A percentile compares a stretch with the other conserved stretches of the same genome.
Evolutionary conservation across 1,140 invertebrate genomes (phyloP).

Genomic region (Bicyclus anynana): DNA sequence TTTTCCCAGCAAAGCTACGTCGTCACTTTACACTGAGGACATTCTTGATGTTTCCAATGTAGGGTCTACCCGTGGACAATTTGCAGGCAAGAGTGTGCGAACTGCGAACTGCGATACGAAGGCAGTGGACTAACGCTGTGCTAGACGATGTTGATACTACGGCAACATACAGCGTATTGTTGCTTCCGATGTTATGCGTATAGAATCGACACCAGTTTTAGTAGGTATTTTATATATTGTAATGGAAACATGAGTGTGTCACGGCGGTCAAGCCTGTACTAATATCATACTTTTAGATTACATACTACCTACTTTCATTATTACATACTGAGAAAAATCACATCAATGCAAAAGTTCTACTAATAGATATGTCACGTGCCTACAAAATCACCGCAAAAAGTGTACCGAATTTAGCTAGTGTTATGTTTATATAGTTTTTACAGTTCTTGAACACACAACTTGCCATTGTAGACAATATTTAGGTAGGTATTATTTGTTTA

Average conservation of each 20-base stretch:
- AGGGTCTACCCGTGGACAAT: constrained; percentile 1
- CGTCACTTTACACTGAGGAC: constrained; percentile 17
- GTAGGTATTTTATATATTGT: not conserved
- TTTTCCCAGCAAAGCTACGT: not conserved
- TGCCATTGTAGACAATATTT: too few species aligned
- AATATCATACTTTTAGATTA: too few species aligned
- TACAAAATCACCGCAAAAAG: too few species aligned
- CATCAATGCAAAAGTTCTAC: too few species aligned
- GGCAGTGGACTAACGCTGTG: not conserved
- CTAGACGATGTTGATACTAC: not conserved
- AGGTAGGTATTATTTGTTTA: too few species aligned
- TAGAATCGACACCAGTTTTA: constrained; percentile 3
- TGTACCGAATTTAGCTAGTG: too few species aligned
- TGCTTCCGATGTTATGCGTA: constrained; percentile 14
- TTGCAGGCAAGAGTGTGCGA: not conserved
- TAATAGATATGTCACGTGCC: too few species aligned
- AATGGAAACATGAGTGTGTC: not conserved
- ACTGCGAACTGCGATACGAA: not conserved
- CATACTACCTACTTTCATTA: too few species aligned
- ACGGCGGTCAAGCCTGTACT: too few species aligned
- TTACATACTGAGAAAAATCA: too few species aligned
- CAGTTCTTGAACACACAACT: too few species aligned
- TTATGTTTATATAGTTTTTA: too few species aligned
- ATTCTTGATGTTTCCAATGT: not conserved
- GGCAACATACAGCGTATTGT: constrained; percentile 1